Percentiles rank a stretch among this genome's conserved stretches.
Evolutionary conservation across 2,888 invertebrate species (phyloP).

Genomic region (Meganola albula): DNA sequence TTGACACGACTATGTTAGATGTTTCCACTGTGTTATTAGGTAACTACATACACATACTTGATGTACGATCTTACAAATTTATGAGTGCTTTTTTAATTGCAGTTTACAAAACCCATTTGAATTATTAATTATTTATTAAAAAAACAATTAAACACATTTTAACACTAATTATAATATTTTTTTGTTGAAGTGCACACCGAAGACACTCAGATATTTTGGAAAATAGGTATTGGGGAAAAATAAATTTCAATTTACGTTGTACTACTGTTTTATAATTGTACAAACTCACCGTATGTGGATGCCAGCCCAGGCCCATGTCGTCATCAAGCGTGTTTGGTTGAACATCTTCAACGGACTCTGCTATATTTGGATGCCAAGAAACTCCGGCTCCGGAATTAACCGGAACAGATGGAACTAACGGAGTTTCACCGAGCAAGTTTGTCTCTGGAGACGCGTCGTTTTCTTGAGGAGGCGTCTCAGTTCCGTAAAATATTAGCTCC

Average conservation of each 20-base stretch:
- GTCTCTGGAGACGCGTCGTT: slow-evolving; percentile 80
- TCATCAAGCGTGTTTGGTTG: slow-evolving; percentile 80
- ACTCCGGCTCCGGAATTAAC: not conserved
- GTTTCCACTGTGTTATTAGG: no score
- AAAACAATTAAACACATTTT: no score
- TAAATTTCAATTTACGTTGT: not conserved
- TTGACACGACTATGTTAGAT: no score
- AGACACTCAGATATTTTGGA: no score
- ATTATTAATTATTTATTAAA: no score
- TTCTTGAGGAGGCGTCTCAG: slow-evolving; percentile 80
- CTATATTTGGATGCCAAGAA: slow-evolving; percentile 38
- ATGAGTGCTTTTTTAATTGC: no score
- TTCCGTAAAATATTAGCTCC: slow-evolving; percentile 90
- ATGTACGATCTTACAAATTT: no score
- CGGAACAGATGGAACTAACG: slow-evolving; percentile 1
- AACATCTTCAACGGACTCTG: slow-evolving; percentile 66
- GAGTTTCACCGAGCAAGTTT: slow-evolving; percentile 64
- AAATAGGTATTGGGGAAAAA: no score
- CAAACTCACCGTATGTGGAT: slow-evolving; percentile 78
- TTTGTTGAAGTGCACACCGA: no score
- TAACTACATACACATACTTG: no score
- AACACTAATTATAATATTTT: no score
- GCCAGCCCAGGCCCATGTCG: slow-evolving; percentile 77
- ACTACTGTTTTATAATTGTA: slow-evolving; percentile 1
- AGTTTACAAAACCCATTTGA: no score